Conservation (phyloP, 1,140 invertebrate species). For the Zaprionus davidi region DNA sequence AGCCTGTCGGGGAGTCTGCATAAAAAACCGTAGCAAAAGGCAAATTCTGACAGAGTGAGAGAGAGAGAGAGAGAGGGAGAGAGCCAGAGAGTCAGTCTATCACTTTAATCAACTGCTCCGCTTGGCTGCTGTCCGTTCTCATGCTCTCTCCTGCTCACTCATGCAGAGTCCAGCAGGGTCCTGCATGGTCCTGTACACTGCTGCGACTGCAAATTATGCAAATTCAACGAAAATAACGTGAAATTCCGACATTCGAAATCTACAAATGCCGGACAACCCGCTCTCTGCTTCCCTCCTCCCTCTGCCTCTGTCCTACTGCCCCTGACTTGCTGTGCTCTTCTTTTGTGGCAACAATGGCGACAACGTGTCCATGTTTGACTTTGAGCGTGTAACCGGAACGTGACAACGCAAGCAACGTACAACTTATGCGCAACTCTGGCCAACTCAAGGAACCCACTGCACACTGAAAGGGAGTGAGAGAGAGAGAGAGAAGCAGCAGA, state of each 20-base stretch:
- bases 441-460: background rate
- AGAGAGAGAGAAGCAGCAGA: background rate
- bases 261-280: conserved; percentile 52
- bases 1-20: conserved; percentile 8
- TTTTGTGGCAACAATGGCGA: conserved; percentile 46
- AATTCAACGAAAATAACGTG: conserved; percentile 79
- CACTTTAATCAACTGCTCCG: conserved; percentile 77
- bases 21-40: conserved; percentile 3
- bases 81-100: conserved; percentile 55
- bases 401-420: conserved; percentile 67
- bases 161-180: too few relatives aligned
- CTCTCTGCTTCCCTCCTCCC: background rate
- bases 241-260: conserved; percentile 67
- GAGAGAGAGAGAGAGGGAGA: conserved; percentile 12
- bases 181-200: conserved; percentile 13
- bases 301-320: background rate
- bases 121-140: conserved; percentile 4
- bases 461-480: background rate
- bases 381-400: conserved; percentile 54
- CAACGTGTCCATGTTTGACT: conserved; percentile 70
- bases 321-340: conserved; percentile 6
- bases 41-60: conserved; percentile 6
- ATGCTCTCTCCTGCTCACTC: background rate
- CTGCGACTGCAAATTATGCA: conserved; percentile 69
- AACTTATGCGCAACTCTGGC: conserved; percentile 49